phyloP scores from a whole-genome alignment of 2,797 vertebrate species.

The Schizopygopsis malacanthus region DNA sequence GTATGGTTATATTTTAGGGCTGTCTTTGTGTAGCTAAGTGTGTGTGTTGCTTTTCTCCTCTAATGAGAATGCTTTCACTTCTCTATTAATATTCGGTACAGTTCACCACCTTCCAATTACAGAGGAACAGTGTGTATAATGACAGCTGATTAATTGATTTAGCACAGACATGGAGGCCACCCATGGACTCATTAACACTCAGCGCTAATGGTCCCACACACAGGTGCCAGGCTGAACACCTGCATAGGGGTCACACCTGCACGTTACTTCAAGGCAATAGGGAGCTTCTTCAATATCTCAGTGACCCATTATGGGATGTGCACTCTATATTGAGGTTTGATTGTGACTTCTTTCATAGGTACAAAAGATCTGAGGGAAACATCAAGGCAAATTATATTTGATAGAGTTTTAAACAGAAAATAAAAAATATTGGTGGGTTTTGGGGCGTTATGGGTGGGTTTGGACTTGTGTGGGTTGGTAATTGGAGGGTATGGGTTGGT shows the following conservation, averaged over 20 bases:
- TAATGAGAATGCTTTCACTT: slow-evolving; percentile 78
- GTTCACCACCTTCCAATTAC: slow-evolving; percentile 79
- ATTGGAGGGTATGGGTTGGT: not conserved
- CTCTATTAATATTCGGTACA: slow-evolving; percentile 78
- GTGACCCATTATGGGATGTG: not conserved
- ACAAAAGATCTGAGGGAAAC: not conserved
- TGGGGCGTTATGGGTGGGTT: not conserved
- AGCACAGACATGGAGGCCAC: slow-evolving; percentile 80
- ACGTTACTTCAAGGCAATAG: not conserved
- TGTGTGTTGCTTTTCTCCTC: slow-evolving; percentile 69
- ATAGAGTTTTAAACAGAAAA: not conserved
- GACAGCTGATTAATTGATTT: slow-evolving; percentile 85
- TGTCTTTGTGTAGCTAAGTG: slow-evolving; percentile 68
- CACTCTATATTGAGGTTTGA: not conserved
- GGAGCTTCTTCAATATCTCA: not conserved
- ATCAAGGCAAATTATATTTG: not conserved
- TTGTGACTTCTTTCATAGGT: not conserved
- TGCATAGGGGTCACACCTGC: slow-evolving; percentile 65
- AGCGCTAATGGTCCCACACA: slow-evolving; percentile 63
- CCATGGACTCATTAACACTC: slow-evolving; percentile 76
- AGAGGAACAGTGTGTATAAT: slow-evolving; percentile 80
- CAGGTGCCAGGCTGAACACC: slow-evolving; percentile 73
- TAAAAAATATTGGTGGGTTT: not conserved
- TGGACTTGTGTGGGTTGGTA: not conserved
- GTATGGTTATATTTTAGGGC: slow-evolving; percentile 61